These are phyloP conservation scores for Eilema griseolum DNA, from an alignment of 2,888 invertebrate species.

Conservation along the genomic window DNA sequence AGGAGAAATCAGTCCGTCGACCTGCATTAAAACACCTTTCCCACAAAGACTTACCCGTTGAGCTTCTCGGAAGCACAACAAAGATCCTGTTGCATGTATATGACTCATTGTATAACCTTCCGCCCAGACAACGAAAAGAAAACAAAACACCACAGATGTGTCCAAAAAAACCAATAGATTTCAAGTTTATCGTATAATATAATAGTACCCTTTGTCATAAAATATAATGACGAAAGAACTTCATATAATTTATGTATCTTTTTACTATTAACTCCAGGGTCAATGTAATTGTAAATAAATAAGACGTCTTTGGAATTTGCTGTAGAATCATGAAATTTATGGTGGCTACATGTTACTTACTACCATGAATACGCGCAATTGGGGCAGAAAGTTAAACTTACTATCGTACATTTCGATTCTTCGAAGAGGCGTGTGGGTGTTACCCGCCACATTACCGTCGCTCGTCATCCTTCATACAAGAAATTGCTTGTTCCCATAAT, in stretches of 20 bases:
- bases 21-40: conserved; percentile 81
- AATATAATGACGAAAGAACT: neutral
- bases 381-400: conserved; percentile 77
- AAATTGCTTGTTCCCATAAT: conserved; percentile 84
- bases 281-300: neutral
- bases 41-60: conserved; percentile 78
- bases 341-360: conserved; percentile 44
- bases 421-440: conserved; percentile 82
- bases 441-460: conserved; percentile 70
- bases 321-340: conserved; percentile 34
- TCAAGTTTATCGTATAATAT: conserved; percentile 15
- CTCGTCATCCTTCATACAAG: conserved; percentile 80
- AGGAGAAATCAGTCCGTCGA: conserved; percentile 80
- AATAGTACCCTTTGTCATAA: conserved; percentile 9
- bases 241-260: neutral
- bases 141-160: conserved; percentile 28
- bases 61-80: conserved; percentile 84
- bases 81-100: conserved; percentile 80
- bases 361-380: conserved; percentile 64
- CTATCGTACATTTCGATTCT: conserved; percentile 79
- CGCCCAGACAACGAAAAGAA: conserved; percentile 70
- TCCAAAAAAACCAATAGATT: conserved; percentile 30
- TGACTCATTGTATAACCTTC: conserved; percentile 78
- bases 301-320: neutral
- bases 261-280: neutral